Conservation (phyloP, 53 echinoderm and acorn worm genomes). For the Zoroaster sp. region DNA sequence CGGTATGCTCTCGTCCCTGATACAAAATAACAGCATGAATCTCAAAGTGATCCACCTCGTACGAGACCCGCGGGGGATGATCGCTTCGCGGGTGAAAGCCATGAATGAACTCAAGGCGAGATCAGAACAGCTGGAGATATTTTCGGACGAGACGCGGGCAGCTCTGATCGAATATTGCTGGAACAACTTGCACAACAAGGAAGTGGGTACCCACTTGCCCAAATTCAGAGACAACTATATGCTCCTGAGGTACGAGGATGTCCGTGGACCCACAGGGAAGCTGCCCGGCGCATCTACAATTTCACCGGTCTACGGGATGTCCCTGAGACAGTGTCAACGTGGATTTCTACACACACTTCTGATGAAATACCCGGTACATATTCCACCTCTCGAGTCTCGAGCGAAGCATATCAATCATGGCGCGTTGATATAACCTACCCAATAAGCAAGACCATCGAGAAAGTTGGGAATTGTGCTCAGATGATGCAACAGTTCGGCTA, state of each 20-base stretch:
- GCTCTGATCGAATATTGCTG: constrained; percentile 5
- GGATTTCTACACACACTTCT: not conserved
- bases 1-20: constrained; percentile 61
- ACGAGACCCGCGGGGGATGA: constrained; percentile 90
- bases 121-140: not conserved
- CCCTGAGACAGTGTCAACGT: not conserved
- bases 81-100: constrained; percentile 68
- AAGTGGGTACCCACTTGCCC: constrained; percentile 1
- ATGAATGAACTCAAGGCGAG: constrained; percentile 1
- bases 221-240: constrained; percentile 32
- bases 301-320: constrained; percentile 28
- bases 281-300: constrained; percentile 12
- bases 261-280: too few relatives aligned
- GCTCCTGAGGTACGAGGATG: constrained; percentile 45
- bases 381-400: not conserved
- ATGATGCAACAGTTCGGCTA: not conserved
- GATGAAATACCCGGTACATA: not conserved
- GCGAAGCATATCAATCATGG: not conserved
- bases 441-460: not conserved
- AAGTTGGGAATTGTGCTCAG: not conserved
- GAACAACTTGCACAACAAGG: not conserved
- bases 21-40: constrained; percentile 52
- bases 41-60: constrained; percentile 88
- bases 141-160: constrained; percentile 13
- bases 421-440: not conserved